These are phyloP conservation scores for Isichthys henryi DNA, from an alignment of 2,113 vertebrate genomes.

Conservation along the genomic window DNA sequence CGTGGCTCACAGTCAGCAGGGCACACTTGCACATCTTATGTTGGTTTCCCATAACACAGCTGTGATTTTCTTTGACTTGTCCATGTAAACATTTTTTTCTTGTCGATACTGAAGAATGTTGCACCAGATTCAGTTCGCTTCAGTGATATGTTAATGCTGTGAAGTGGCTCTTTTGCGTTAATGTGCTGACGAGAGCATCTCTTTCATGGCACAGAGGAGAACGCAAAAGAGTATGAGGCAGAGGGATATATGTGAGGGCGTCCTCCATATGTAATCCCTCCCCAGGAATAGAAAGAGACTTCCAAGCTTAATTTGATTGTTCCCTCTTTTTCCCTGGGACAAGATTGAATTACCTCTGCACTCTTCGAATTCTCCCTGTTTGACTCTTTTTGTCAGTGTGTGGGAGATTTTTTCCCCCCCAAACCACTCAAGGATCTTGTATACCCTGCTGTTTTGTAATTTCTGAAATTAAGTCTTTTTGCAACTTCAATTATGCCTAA, in stretches of 20 bases:
- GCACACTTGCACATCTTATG: not conserved
- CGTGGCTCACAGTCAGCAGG: not conserved
- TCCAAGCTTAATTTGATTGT: conserved; percentile 49
- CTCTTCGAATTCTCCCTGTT: conserved; percentile 32
- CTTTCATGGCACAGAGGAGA: not conserved
- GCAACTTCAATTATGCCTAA: conserved; percentile 43
- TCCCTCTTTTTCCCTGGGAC: conserved; percentile 36
- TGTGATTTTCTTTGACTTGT: conserved; percentile 8
- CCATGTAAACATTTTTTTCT: conserved; percentile 12
- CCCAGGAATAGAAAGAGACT: conserved; percentile 39
- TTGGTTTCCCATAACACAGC: not conserved
- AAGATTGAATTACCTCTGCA: conserved; percentile 51
- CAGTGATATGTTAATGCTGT: conserved; percentile 22
- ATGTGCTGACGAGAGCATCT: conserved; percentile 45
- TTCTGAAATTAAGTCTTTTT: conserved; percentile 55
- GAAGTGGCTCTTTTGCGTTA: conserved; percentile 40
- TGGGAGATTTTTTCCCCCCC: conserved; percentile 44
- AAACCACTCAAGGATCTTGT: conserved; percentile 40
- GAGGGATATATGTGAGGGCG: conserved; percentile 21
- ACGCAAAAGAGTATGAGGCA: not conserved
- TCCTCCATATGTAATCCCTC: conserved; percentile 38
- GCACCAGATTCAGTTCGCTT: conserved; percentile 8
- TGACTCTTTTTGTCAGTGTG: conserved; percentile 30
- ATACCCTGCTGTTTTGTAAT: conserved; percentile 53
- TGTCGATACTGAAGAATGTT: conserved; percentile 28